Evolutionary conservation across 2,888 invertebrate species (phyloP).

Genomic region (Agonopterix alstromeriana): DNA sequence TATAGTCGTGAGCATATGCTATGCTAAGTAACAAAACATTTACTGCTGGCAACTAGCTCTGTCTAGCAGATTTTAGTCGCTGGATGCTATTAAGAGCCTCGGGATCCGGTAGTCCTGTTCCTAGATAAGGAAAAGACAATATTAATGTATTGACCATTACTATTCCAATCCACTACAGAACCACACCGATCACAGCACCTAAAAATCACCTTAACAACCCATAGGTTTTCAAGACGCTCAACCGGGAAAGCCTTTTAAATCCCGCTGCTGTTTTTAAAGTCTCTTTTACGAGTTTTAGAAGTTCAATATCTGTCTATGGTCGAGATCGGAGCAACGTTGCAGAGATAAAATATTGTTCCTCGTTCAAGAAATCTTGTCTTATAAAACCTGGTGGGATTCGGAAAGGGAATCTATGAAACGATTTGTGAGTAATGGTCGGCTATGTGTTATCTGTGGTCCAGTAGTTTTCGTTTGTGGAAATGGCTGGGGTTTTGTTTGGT

Average conservation of each 20-base stretch:
- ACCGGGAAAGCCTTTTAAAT: constrained; percentile 12
- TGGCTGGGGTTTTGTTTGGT: too few relatives aligned
- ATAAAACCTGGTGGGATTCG: constrained; percentile 5
- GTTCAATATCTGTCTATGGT: constrained; percentile 26
- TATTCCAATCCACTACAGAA: too few relatives aligned
- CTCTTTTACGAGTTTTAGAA: constrained; percentile 29
- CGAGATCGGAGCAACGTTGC: constrained; percentile 7
- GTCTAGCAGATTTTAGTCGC: too few relatives aligned
- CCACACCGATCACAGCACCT: too few relatives aligned
- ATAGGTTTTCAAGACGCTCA: not conserved
- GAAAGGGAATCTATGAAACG: constrained; percentile 3
- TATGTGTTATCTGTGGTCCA: not conserved
- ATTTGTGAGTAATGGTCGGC: constrained; percentile 2
- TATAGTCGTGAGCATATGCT: too few relatives aligned
- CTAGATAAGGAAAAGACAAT: too few relatives aligned
- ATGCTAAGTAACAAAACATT: too few relatives aligned
- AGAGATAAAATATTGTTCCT: constrained; percentile 9
- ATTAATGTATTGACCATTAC: too few relatives aligned
- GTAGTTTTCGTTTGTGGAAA: not conserved
- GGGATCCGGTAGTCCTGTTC: too few relatives aligned
- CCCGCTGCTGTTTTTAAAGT: constrained; percentile 22
- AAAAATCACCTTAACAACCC: too few relatives aligned
- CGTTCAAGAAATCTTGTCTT: constrained; percentile 6
- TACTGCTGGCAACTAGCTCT: too few relatives aligned
- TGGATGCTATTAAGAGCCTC: too few relatives aligned